Conservation (phyloP, 2,113 vertebrate species). For the Ibidorhyncha struthersii region DNA sequence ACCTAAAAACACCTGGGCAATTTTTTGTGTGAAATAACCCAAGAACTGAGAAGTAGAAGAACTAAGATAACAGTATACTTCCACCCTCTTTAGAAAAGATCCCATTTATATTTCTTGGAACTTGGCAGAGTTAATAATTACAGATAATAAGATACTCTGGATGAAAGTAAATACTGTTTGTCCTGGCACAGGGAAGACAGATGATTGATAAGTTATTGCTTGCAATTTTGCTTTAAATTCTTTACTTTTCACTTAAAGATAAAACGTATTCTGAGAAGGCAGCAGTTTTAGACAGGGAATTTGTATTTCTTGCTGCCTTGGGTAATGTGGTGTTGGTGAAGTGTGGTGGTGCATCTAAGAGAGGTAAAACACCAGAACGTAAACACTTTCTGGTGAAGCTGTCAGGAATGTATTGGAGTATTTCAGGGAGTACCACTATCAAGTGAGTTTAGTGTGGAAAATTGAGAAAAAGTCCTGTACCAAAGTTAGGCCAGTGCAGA, state of each 20-base stretch:
- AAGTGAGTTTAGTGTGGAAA: background rate
- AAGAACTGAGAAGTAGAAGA: background rate
- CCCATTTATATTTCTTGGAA: background rate
- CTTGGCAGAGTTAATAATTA: conserved; percentile 2
- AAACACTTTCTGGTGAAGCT: background rate
- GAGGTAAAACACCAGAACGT: background rate
- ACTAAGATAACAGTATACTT: background rate
- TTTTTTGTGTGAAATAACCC: background rate
- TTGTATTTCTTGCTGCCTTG: background rate
- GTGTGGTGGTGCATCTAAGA: background rate
- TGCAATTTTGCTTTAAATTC: background rate
- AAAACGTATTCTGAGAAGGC: background rate
- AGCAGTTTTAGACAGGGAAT: background rate
- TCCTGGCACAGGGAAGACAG: background rate
- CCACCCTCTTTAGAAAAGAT: background rate
- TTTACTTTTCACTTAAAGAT: background rate
- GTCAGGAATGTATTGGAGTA: background rate
- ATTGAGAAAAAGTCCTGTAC: background rate
- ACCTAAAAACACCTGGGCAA: background rate
- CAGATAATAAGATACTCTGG: background rate
- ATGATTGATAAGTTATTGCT: background rate
- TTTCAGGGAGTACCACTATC: background rate
- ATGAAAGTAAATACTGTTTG: background rate
- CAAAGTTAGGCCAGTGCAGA: background rate
- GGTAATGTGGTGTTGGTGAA: background rate